A percentile compares a stretch with the other conserved stretches of the same genome.
phyloP scores from a whole-genome alignment of 2,888 invertebrate species.

The Syritta pipiens region DNA sequence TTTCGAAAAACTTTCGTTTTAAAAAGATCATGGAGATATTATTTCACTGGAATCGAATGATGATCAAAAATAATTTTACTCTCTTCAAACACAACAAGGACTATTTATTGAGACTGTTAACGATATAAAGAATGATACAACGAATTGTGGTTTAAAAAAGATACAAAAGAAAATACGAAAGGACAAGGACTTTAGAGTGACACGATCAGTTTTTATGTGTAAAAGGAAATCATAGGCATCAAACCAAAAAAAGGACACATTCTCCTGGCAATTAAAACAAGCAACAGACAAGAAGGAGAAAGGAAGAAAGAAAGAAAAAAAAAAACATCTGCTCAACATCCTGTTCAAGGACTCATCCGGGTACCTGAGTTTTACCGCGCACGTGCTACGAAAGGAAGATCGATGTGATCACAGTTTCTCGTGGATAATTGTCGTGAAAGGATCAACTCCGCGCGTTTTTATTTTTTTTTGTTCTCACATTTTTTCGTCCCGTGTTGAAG shows the following conservation, averaged over 20 bases:
- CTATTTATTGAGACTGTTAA: slow-evolving; percentile 52
- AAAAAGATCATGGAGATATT: slow-evolving; percentile 60
- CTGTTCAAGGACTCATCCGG: slow-evolving; percentile 4
- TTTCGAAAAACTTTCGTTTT: no score
- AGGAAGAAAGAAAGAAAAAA: neutral
- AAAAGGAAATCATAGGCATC: neutral
- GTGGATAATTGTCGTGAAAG: slow-evolving; percentile 11
- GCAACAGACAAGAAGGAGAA: neutral
- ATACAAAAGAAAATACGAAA: slow-evolving; percentile 2
- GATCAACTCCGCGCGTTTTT: no score
- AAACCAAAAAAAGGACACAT: neutral
- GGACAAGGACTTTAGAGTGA: slow-evolving; percentile 42
- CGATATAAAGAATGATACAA: slow-evolving; percentile 40
- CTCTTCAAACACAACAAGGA: slow-evolving; percentile 53
- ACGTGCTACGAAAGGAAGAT: slow-evolving; percentile 33
- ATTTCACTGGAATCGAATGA: slow-evolving; percentile 49
- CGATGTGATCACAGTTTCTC: slow-evolving; percentile 23
- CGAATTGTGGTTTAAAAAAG: slow-evolving; percentile 1
- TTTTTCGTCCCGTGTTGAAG: neutral
- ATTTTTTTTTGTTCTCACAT: neutral
- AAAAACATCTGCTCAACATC: slow-evolving; percentile 56
- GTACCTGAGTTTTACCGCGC: slow-evolving; percentile 27
- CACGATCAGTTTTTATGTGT: slow-evolving; percentile 39
- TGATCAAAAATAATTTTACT: slow-evolving; percentile 53
- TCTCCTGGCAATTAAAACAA: neutral